Conservation (phyloP, 2,797 vertebrate species). For the Syngnathus rostellatus region DNA sequence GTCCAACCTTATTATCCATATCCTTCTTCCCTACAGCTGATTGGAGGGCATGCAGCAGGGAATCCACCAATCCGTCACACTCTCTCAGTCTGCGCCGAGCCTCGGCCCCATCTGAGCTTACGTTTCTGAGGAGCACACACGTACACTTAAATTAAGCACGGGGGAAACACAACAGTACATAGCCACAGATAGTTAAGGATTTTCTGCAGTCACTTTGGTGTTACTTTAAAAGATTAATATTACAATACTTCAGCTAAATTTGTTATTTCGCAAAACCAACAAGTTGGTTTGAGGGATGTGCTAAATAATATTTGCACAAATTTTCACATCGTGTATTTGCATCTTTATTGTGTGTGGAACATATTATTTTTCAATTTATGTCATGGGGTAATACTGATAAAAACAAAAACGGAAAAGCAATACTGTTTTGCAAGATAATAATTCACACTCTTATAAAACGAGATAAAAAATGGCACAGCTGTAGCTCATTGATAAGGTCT, state of each 20-base stretch:
- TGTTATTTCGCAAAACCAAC: background rate
- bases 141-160: background rate
- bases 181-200: background rate
- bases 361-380: too few relatives aligned
- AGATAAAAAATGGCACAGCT: too few relatives aligned
- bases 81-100: constrained; percentile 88
- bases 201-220: background rate
- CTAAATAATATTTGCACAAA: background rate
- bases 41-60: constrained; percentile 88
- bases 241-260: background rate
- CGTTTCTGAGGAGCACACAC: constrained; percentile 73
- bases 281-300: background rate
- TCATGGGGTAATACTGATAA: too few relatives aligned
- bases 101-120: constrained; percentile 94
- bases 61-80: constrained; percentile 92
- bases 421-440: background rate
- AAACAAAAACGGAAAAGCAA: background rate
- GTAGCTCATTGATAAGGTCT: too few relatives aligned
- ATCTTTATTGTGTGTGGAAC: too few relatives aligned
- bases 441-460: too few relatives aligned
- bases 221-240: background rate
- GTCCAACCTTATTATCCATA: constrained; percentile 91
- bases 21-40: constrained; percentile 96
- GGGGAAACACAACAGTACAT: background rate
- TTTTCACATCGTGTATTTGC: too few relatives aligned